These are phyloP conservation scores for Melieria omissa DNA, from an alignment of 2,888 invertebrate genomes.

Conservation along the genomic window DNA sequence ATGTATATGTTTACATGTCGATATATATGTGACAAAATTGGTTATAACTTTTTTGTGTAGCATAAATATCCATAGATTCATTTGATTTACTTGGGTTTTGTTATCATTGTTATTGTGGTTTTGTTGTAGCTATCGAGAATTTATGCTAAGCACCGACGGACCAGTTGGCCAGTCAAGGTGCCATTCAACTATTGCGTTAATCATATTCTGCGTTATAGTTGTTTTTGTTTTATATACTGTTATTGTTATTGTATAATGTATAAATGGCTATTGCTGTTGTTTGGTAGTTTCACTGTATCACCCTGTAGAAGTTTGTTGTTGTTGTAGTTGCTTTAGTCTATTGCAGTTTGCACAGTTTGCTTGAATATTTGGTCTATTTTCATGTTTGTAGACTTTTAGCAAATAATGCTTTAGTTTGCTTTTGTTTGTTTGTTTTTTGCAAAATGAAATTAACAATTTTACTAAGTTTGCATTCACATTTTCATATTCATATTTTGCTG, in stretches of 20 bases:
- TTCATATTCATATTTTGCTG: background rate
- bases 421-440: conserved; percentile 20
- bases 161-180: too few species aligned
- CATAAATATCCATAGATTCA: background rate
- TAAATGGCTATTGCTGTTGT: conserved; percentile 22
- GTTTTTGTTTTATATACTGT: conserved; percentile 19
- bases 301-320: conserved; percentile 24
- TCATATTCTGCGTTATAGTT: background rate
- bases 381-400: background rate
- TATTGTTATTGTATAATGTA: conserved; percentile 23
- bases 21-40: conserved; percentile 9
- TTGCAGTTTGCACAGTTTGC: conserved; percentile 20
- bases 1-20: background rate
- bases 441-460: conserved; percentile 35
- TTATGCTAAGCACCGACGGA: conserved; percentile 9
- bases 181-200: too few species aligned
- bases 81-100: conserved; percentile 37
- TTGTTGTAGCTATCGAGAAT: conserved; percentile 6
- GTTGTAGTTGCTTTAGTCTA: conserved; percentile 26
- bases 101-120: conserved; percentile 26
- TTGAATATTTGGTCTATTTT: background rate
- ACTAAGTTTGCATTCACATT: conserved; percentile 21
- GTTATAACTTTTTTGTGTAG: too few species aligned
- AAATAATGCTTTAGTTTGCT: background rate
- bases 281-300: conserved; percentile 14